Base-by-base conservation (phyloP, 2,113 vertebrate genomes). In the Hirundichthys speculiger region DNA sequence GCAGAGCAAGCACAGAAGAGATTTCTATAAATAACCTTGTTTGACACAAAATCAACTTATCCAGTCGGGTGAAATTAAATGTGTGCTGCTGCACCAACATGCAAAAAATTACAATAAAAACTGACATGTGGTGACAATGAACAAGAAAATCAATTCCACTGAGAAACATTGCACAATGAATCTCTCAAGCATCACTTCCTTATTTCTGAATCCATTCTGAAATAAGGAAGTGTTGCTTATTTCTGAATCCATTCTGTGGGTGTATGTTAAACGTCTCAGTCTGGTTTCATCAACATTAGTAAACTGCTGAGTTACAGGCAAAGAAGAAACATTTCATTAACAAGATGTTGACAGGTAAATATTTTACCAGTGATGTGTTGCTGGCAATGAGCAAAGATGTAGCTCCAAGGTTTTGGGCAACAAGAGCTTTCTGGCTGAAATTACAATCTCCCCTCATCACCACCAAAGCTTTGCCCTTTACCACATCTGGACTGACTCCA, bases 371-470 rank as follows among this genome's bases (percentile, higher is more conserved):
- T 39, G 69, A 14, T 1, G 39, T 48, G 38, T 87, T 90, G 87
- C 92, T 96, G 75, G 93, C 94, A 69, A 99, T 85, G 75, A 99
- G 74, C 58, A 99, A 81, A 9, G 92, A 76, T 61, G 86, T 81
- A 53, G 94, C 97, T 45, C 92, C 92, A 0, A 81, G 85, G 1
- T 0, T 52, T 67, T 97, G 93, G 42, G 98, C 98, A 34, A 95
- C 82, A 24, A 61, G 48, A 24, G 94, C 96, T 82, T 98, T 98
- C 75, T 94, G 93, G 71, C 91, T 84, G 82, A 93, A 92, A 9
- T 80, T 46, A 84, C 97, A 99, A 16, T 88, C 82, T 4, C 94
- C 96, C 24, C 88, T 87, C 90, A 91, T 91, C 41, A 98, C 96
- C 25, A 93, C 94, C 64, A 97, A 62, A 0, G 94, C 95, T 75